Base-by-base conservation (phyloP, 1,140 invertebrate genomes). In the Pachyrhynchus sulphureomaculatus region DNA sequence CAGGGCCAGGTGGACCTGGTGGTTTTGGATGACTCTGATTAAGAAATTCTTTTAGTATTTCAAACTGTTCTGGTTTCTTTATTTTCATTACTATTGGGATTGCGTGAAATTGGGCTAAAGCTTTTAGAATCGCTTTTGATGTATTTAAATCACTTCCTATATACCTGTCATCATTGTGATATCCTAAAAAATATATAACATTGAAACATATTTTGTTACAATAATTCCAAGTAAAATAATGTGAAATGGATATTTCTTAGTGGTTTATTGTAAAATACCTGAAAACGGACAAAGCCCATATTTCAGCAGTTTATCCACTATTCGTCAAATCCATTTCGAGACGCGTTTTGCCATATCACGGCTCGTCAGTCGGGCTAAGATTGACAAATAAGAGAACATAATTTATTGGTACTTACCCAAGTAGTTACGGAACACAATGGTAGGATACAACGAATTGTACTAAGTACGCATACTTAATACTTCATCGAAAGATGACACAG, bases 91-190 rank as follows among this genome's bases (percentile, higher is more conserved):
- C 83, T 3, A 86, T 78, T 0, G 83, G 80, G 9, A 82, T 69
- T 0, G 81, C 82, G 60, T 86, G 84, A 63, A 83, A 84, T 45
- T 74, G 71, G 0, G 83, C 84, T 58, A 86, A 39, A 4, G 76
- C 68, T 33, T 74, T 67, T 1, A 85, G 56, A 0, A 81, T 76
- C 1, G 80, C 33, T 44, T 72, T 75, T 0, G 81, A 74, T 15
- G 82, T 78, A 1, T 75, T 72, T 6, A 81, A 41, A 64, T 84
- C 80, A 23, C 82, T 78, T 2, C 82, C 77, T 1, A 65, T 49
- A 21, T 72, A 67, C 33, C 84, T 76, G 36, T 83, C 76, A 0
- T 73, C 78, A 0, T 72, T 77, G 26, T 76, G 77, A 55, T 78
- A 85, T 1, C 78, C 82, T 1, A 18, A 1, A 48, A 48, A 47